Conservation (phyloP, 2,797 vertebrate species). For the Tachyglossus aculeatus region DNA sequence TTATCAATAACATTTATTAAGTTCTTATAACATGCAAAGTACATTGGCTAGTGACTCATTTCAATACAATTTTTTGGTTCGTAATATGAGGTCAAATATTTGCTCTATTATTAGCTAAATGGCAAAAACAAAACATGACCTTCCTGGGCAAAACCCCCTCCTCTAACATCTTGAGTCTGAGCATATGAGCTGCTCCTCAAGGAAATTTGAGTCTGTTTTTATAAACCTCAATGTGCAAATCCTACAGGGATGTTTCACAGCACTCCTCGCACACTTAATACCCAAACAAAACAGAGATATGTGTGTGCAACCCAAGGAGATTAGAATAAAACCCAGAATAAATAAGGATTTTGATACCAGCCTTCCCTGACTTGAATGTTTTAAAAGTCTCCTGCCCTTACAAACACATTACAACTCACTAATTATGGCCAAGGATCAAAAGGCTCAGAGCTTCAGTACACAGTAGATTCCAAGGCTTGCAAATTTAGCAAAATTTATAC, state of each 20-base stretch:
- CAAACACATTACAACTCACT: slow-evolving; percentile 47
- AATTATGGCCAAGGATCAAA: slow-evolving; percentile 51
- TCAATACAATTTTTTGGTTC: not conserved
- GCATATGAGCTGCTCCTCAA: slow-evolving; percentile 1
- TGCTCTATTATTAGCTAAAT: slow-evolving; percentile 34
- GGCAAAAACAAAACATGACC: slow-evolving; percentile 43
- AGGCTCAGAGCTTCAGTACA: slow-evolving; percentile 29
- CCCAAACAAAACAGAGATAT: slow-evolving; percentile 59
- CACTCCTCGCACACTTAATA: slow-evolving; percentile 32
- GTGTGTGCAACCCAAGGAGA: slow-evolving; percentile 40
- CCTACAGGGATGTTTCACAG: slow-evolving; percentile 21
- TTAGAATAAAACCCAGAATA: slow-evolving; percentile 50
- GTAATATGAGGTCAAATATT: slow-evolving; percentile 40
- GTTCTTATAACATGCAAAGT: no score
- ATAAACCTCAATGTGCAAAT: slow-evolving; percentile 7
- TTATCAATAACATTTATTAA: no score
- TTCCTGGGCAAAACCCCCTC: slow-evolving; percentile 20
- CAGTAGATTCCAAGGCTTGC: slow-evolving; percentile 37
- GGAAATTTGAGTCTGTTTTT: slow-evolving; percentile 20
- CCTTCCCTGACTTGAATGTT: slow-evolving; percentile 50
- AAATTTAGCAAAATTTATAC: slow-evolving; percentile 39
- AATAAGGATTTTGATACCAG: slow-evolving; percentile 61
- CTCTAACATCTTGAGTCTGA: slow-evolving; percentile 10
- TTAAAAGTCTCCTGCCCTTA: slow-evolving; percentile 58
- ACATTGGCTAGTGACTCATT: no score